Evolutionary conservation across 2,888 invertebrate genomes (phyloP).

Genomic region (Amaurobius ferox): DNA sequence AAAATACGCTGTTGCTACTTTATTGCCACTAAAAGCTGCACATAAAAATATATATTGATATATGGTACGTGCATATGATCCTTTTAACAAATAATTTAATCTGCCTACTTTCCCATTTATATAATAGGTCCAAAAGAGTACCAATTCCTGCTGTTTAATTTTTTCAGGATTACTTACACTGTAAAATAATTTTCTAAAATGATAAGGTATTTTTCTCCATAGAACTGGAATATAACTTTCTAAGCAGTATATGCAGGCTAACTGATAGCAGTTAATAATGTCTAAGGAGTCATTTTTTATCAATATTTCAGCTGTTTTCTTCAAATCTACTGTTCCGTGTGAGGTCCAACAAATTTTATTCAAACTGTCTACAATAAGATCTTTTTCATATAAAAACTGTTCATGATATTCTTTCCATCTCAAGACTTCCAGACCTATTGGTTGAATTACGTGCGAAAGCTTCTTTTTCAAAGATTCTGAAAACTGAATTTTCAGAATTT

Average conservation of each 20-base stretch:
- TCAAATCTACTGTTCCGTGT: slow-evolving; percentile 47
- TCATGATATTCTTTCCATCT: slow-evolving; percentile 38
- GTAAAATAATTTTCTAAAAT: slow-evolving; percentile 29
- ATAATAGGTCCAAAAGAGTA: slow-evolving; percentile 57
- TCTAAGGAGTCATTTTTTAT: slow-evolving; percentile 38
- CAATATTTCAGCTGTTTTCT: slow-evolving; percentile 52
- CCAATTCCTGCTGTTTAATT: slow-evolving; percentile 31
- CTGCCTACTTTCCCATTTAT: slow-evolving; percentile 41
- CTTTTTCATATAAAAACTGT: not conserved
- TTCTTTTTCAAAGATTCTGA: slow-evolving; percentile 34
- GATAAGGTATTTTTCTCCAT: slow-evolving; percentile 41
- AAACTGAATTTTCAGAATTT: slow-evolving; percentile 27
- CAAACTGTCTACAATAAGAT: not conserved
- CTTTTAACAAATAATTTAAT: slow-evolving; percentile 25
- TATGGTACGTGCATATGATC: slow-evolving; percentile 12
- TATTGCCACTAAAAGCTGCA: slow-evolving; percentile 54
- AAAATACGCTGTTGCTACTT: slow-evolving; percentile 55
- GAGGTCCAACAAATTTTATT: slow-evolving; percentile 46
- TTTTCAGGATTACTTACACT: slow-evolving; percentile 2
- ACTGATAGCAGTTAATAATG: slow-evolving; percentile 6
- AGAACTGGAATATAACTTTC: slow-evolving; percentile 29
- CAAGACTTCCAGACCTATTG: slow-evolving; percentile 38
- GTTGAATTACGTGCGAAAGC: slow-evolving; percentile 34
- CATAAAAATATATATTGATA: slow-evolving; percentile 52
- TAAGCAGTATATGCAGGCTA: slow-evolving; percentile 37